Conservation (phyloP, 1,140 invertebrate genomes). For the Macrostomum lignano region DNA sequence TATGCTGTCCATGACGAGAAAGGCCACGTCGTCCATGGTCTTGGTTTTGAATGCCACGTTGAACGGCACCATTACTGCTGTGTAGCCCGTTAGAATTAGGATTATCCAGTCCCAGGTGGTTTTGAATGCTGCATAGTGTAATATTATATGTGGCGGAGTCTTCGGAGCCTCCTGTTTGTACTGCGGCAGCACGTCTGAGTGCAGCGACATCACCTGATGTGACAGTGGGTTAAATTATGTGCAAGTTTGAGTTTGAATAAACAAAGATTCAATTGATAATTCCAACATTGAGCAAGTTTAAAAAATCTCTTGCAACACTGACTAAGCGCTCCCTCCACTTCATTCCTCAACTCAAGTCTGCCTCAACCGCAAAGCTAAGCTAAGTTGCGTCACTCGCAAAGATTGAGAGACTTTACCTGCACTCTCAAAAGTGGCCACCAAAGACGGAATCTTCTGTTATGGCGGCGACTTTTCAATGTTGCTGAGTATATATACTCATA, state of each 20-base stretch:
- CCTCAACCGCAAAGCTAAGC: background rate
- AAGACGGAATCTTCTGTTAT: no score
- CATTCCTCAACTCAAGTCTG: no score
- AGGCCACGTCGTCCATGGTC: conserved; percentile 82
- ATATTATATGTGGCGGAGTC: conserved; percentile 87
- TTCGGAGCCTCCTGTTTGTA: conserved; percentile 98
- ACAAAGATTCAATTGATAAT: background rate
- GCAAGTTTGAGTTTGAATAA: no score
- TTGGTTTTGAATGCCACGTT: conserved; percentile 99
- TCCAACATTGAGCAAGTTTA: background rate
- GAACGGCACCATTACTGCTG: conserved; percentile 98
- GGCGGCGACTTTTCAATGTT: no score
- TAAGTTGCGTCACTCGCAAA: no score
- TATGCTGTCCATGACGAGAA: conserved; percentile 63
- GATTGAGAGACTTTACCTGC: no score
- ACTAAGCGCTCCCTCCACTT: background rate
- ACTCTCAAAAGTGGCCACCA: no score
- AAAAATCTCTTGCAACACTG: background rate
- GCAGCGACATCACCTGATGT: background rate
- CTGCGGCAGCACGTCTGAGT: conserved; percentile 66
- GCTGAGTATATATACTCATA: no score
- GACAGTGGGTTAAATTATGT: background rate
- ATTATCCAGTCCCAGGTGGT: conserved; percentile 99
- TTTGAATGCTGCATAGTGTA: conserved; percentile 93
- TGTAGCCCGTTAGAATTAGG: conserved; percentile 94